Conservation (phyloP, 2,888 invertebrate genomes). For the Matsumyia berberina region DNA sequence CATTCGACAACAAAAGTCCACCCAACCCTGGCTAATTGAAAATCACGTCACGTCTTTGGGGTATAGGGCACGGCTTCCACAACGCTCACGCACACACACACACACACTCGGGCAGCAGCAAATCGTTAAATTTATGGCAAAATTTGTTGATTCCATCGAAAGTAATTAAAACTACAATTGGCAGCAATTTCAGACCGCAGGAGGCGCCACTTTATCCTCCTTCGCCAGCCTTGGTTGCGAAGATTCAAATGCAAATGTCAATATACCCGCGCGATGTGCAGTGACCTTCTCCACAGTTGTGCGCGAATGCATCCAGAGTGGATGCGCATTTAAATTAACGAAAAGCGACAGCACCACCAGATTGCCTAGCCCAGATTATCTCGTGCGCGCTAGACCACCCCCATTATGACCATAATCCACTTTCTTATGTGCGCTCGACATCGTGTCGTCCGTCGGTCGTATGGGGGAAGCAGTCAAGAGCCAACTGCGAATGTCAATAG, state of each 20-base stretch:
- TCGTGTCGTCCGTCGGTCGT: conserved; percentile 1
- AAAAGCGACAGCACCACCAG: conserved; percentile 45
- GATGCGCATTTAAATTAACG: conserved; percentile 41
- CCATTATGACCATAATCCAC: conserved; percentile 54
- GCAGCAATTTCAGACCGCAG: conserved; percentile 44
- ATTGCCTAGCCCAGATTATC: conserved; percentile 39
- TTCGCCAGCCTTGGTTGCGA: conserved; percentile 35
- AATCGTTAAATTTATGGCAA: conserved; percentile 36
- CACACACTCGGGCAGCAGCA: not conserved
- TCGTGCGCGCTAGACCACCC: conserved; percentile 47
- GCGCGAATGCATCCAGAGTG: conserved; percentile 19
- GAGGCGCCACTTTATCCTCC: conserved; percentile 61
- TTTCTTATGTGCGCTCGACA: conserved; percentile 16
- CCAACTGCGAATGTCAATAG: conserved; percentile 62
- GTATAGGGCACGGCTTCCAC: conserved; percentile 46
- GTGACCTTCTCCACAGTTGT: conserved; percentile 54
- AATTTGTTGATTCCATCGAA: conserved; percentile 40
- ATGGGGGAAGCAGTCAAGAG: conserved; percentile 42
- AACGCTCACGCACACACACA: conserved; percentile 9
- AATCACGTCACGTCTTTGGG: conserved; percentile 62
- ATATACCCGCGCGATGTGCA: conserved; percentile 42
- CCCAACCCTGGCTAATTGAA: conserved; percentile 55
- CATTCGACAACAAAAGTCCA: conserved; percentile 41
- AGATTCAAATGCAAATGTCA: conserved; percentile 52
- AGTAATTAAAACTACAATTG: conserved; percentile 71